phyloP scores from a whole-genome alignment of 2,888 invertebrate species.

The Steinernema scapterisci region DNA sequence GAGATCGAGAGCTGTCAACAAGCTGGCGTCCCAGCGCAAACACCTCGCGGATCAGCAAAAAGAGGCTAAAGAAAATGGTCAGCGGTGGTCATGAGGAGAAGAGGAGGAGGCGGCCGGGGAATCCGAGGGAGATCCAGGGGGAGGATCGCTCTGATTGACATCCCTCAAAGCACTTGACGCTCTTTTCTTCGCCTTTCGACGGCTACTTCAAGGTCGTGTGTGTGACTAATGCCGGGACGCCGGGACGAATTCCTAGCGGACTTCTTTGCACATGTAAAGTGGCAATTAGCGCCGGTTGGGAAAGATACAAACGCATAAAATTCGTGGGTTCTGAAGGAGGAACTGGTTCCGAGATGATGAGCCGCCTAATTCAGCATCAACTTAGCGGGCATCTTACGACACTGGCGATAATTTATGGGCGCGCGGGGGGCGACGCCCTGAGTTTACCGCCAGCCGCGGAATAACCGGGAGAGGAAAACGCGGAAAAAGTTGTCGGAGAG shows the following conservation, averaged over 20 bases:
- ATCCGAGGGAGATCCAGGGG: too few species aligned
- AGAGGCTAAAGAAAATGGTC: background rate
- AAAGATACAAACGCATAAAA: conserved; percentile 11
- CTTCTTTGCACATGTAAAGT: background rate
- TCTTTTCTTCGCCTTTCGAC: background rate
- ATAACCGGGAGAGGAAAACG: background rate
- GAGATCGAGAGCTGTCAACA: conserved; percentile 23
- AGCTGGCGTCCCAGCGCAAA: background rate
- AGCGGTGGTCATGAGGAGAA: background rate
- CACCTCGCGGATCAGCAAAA: background rate
- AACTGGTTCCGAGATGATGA: conserved; percentile 26
- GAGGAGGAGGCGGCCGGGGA: too few species aligned
- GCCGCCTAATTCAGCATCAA: conserved; percentile 26
- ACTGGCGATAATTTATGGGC: conserved; percentile 25
- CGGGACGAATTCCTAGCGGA: background rate
- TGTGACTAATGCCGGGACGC: background rate
- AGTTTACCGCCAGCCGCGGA: background rate
- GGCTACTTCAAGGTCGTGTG: background rate
- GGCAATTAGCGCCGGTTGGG: conserved; percentile 15
- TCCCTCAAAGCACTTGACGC: background rate
- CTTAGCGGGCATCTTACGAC: conserved; percentile 28
- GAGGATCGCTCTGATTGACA: conserved; percentile 30
- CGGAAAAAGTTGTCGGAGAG: background rate
- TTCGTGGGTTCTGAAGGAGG: background rate
- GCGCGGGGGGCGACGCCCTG: conserved; percentile 12